Percentiles rank a stretch among this genome's conserved stretches.
Conservation (phyloP, 2,797 vertebrate genomes). For the Ptychobarbus kaznakovi region DNA sequence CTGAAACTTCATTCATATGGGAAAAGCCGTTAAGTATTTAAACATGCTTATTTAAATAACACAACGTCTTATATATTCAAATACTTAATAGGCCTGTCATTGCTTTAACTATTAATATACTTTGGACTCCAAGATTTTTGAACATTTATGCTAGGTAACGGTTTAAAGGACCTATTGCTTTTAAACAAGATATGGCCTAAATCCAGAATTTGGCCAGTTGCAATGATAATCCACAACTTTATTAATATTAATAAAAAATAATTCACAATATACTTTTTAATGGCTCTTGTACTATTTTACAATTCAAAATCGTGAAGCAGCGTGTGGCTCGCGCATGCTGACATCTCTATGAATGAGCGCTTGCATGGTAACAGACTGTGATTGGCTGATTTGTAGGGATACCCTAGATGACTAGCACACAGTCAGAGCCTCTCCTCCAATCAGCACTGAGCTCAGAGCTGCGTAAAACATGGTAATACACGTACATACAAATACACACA, state of each 20-base stretch:
- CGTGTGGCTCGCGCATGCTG: slow-evolving; percentile 25
- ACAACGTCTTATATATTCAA: neutral
- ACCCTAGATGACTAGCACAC: slow-evolving; percentile 63
- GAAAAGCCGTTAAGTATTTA: neutral
- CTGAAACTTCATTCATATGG: neutral
- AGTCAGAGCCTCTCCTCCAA: slow-evolving; percentile 67
- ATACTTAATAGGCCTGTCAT: neutral
- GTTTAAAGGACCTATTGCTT: neutral
- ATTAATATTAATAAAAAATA: neutral
- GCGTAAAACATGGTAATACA: slow-evolving; percentile 55
- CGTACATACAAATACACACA: slow-evolving; percentile 19
- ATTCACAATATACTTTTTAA: neutral
- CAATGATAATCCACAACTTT: neutral
- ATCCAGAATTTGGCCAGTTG: neutral
- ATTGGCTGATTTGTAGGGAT: slow-evolving; percentile 70
- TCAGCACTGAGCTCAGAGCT: slow-evolving; percentile 62
- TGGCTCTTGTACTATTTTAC: neutral
- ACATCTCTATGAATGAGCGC: slow-evolving; percentile 53
- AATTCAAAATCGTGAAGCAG: neutral
- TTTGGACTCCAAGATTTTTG: neutral
- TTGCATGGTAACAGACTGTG: slow-evolving; percentile 74
- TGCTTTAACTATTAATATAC: neutral
- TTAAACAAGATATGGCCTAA: neutral
- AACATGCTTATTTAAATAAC: neutral
- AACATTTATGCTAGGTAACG: neutral